phyloP scores from a whole-genome alignment of 2,888 invertebrate genomes.

The Brachypterus glaber region DNA sequence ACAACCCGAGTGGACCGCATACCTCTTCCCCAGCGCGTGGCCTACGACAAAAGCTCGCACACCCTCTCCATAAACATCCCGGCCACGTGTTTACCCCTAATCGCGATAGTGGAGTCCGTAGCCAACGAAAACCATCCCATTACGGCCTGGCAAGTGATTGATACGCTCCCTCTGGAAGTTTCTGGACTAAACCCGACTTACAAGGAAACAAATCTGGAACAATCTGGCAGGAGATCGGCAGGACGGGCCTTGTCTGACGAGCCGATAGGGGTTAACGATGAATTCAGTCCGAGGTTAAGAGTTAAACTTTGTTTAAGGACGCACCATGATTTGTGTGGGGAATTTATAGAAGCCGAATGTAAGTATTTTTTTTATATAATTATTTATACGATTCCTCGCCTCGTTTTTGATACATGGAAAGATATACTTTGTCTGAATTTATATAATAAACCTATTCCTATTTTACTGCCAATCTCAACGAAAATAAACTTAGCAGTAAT shows the following conservation, averaged over 20 bases:
- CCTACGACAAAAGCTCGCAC: conserved; percentile 69
- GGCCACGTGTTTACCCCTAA: conserved; percentile 66
- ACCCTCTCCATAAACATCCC: conserved; percentile 71
- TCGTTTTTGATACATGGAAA: background rate
- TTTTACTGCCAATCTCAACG: no score
- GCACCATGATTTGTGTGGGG: conserved; percentile 74
- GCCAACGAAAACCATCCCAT: conserved; percentile 49
- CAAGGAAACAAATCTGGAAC: conserved; percentile 58
- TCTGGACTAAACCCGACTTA: conserved; percentile 61
- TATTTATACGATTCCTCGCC: background rate
- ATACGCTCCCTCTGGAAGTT: conserved; percentile 60
- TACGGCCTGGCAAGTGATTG: conserved; percentile 60
- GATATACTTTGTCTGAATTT: background rate
- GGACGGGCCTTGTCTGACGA: conserved; percentile 49
- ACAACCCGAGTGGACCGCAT: conserved; percentile 80
- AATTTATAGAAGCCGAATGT: conserved; percentile 76
- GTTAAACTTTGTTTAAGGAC: conserved; percentile 74
- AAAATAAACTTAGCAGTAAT: no score
- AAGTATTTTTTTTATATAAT: conserved; percentile 39
- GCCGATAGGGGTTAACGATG: conserved; percentile 50
- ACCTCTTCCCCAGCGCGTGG: conserved; percentile 69
- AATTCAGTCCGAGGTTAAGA: conserved; percentile 59
- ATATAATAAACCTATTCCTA: no score
- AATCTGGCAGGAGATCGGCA: conserved; percentile 37
- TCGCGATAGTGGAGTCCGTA: conserved; percentile 65